A percentile compares a stretch with the other conserved stretches of the same genome.
These are phyloP conservation scores for Diplazon laetatorius DNA, from an alignment of 2,888 invertebrate species.

Conservation along the genomic window DNA sequence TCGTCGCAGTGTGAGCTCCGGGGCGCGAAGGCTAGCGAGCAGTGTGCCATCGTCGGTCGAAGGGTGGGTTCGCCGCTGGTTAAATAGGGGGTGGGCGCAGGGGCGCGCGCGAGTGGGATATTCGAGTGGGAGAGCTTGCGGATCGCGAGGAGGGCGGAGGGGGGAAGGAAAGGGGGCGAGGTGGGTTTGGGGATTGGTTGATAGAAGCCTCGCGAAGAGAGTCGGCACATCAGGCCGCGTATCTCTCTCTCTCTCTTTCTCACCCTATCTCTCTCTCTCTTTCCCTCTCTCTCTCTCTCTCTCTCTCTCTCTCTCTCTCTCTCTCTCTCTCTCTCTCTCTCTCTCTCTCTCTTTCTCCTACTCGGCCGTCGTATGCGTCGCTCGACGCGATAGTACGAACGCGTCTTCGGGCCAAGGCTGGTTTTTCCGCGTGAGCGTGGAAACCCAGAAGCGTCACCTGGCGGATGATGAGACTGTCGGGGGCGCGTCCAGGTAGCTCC, in stretches of 20 bases:
- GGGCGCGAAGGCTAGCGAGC: slow-evolving; percentile 42
- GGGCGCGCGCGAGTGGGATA: background rate
- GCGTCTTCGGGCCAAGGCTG: slow-evolving; percentile 49
- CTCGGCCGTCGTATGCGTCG: slow-evolving; percentile 12
- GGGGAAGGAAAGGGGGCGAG: background rate
- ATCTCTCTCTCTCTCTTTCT: no score
- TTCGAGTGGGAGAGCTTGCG: slow-evolving; percentile 3
- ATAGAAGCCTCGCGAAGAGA: slow-evolving; percentile 16
- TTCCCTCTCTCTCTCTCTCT: no score
- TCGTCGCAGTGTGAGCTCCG: slow-evolving; percentile 81
- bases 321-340: slow-evolving; percentile 7
- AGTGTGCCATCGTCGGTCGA: slow-evolving; percentile 47
- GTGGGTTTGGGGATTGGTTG: slow-evolving; percentile 13
- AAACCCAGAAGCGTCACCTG: slow-evolving; percentile 59
- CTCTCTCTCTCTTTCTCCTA: slow-evolving; percentile 1
- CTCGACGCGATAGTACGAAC: slow-evolving; percentile 31
- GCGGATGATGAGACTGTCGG: slow-evolving; percentile 57
- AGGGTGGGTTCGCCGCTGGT: slow-evolving; percentile 45
- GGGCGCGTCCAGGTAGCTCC: slow-evolving; percentile 60
- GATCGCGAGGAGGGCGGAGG: background rate
- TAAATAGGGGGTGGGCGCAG: slow-evolving; percentile 28
- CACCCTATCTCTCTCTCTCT: slow-evolving; percentile 6
- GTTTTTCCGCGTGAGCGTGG: slow-evolving; percentile 44
- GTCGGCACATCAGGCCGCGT: background rate
- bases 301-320: background rate